phyloP scores from a whole-genome alignment of 2,113 vertebrate genomes.

The Tretioscincus oriximinensis region DNA sequence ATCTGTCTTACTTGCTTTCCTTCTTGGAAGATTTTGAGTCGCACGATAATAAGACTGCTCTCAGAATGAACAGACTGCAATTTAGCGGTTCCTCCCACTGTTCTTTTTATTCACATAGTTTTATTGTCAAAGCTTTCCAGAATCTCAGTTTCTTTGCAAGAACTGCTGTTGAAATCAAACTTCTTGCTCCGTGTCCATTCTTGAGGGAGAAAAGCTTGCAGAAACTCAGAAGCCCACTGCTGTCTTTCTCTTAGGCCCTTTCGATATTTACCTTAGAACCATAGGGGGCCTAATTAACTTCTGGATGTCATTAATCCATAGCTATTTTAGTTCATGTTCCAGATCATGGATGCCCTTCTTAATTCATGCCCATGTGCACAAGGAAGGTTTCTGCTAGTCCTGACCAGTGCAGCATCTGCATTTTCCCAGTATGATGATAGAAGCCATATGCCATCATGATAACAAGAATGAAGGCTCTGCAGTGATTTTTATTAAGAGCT shows the following conservation, averaged over 20 bases:
- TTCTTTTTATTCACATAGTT: constrained; percentile 17
- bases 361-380: neutral
- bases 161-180: neutral
- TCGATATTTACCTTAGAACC: too few relatives aligned
- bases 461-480: neutral
- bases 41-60: constrained; percentile 6
- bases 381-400: neutral
- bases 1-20: constrained; percentile 17
- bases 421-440: neutral
- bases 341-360: too few relatives aligned
- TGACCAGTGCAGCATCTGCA: neutral
- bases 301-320: neutral
- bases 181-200: neutral
- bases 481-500: neutral
- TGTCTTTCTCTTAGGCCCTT: neutral
- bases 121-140: constrained; percentile 7
- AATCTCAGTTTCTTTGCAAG: neutral
- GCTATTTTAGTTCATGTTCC: too few relatives aligned
- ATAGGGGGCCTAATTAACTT: neutral
- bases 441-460: too few relatives aligned
- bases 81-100: constrained; percentile 22
- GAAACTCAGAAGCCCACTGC: neutral
- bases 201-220: neutral
- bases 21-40: neutral
- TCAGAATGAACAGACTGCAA: constrained; percentile 17